Conservation (phyloP, 2,888 invertebrate genomes). For the Odontomyia ornata region DNA sequence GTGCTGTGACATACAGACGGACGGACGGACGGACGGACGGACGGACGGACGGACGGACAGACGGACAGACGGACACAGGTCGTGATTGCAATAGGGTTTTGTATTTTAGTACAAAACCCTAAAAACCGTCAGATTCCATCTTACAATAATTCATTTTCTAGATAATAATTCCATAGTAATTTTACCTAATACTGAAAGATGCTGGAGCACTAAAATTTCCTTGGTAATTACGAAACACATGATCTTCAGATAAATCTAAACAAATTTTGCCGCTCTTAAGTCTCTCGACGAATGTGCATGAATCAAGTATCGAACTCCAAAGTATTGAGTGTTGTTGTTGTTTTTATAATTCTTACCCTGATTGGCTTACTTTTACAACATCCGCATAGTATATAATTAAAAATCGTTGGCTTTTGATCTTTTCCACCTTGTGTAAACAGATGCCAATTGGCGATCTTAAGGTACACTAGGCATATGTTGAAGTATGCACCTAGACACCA, state of each 20-base stretch:
- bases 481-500: background rate
- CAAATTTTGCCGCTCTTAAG: conserved; percentile 20
- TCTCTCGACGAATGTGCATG: background rate
- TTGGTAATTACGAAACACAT: conserved; percentile 21
- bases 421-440: conserved; percentile 48
- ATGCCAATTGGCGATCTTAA: conserved; percentile 42
- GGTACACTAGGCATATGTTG: background rate
- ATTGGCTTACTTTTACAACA: conserved; percentile 31
- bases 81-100: no score
- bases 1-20: no score
- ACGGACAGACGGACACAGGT: no score
- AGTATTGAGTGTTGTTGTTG: background rate
- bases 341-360: background rate
- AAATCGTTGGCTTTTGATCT: conserved; percentile 47
- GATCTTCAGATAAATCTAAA: conserved; percentile 33
- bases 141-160: conserved; percentile 4
- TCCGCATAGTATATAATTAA: conserved; percentile 45
- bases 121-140: conserved; percentile 14
- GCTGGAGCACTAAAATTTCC: conserved; percentile 16
- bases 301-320: background rate
- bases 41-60: no score
- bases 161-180: conserved; percentile 1
- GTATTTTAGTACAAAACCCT: no score
- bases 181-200: background rate
- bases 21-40: no score